A percentile compares a stretch with the other conserved stretches of the same genome.
phyloP scores from a whole-genome alignment of 2,888 invertebrate genomes.

The Protula sp. region DNA sequence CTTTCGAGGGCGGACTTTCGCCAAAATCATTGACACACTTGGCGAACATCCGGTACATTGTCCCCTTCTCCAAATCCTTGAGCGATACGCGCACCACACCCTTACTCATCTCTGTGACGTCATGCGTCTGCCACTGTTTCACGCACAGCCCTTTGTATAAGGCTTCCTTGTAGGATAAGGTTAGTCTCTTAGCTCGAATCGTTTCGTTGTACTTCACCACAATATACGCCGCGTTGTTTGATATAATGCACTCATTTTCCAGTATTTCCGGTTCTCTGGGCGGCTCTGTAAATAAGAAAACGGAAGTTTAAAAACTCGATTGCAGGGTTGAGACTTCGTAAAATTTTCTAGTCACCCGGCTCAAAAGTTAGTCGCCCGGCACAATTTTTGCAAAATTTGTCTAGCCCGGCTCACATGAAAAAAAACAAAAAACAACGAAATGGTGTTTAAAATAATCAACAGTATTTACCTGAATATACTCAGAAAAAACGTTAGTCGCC shows the following conservation, averaged over 20 bases:
- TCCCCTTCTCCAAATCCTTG: constrained; percentile 9
- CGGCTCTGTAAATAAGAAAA: constrained; percentile 12
- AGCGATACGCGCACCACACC: constrained; percentile 10
- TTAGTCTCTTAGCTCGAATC: constrained; percentile 13
- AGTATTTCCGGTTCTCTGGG: constrained; percentile 13
- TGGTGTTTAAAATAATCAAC: too few species aligned
- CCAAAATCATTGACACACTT: constrained; percentile 15
- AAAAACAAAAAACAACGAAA: too few species aligned
- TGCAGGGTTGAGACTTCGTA: too few species aligned
- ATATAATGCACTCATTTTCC: constrained; percentile 12
- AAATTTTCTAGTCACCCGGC: too few species aligned
- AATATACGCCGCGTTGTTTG: constrained; percentile 13
- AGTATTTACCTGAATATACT: too few species aligned
- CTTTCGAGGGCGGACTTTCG: constrained; percentile 17
- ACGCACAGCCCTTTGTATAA: constrained; percentile 20
- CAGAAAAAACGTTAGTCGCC: too few species aligned
- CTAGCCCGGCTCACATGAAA: too few species aligned
- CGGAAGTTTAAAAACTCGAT: too few species aligned
- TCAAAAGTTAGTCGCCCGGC: too few species aligned
- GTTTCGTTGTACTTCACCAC: constrained; percentile 15
- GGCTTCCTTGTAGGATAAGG: constrained; percentile 15
- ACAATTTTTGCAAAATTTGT: too few species aligned
- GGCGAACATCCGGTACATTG: constrained; percentile 17
- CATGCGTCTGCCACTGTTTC: constrained; percentile 13
- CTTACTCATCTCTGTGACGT: constrained; percentile 3